These are phyloP conservation scores for Tricholaema leucomelas DNA, from an alignment of 2,113 vertebrate genomes.

Conservation along the genomic window DNA sequence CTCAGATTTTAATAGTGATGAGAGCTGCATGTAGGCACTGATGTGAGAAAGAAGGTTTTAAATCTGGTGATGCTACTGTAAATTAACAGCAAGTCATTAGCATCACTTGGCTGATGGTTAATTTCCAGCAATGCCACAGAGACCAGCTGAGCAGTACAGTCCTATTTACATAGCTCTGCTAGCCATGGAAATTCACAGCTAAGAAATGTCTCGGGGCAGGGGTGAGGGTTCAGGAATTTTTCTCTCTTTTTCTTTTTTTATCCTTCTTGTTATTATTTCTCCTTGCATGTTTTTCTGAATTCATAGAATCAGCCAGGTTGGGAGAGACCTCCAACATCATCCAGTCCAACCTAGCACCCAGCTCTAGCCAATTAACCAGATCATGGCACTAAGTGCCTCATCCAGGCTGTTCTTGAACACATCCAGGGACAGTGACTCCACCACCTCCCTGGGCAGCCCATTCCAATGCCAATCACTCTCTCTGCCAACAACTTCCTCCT, in stretches of 20 bases:
- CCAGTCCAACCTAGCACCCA: no score
- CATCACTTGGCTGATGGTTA: neutral
- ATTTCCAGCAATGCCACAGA: neutral
- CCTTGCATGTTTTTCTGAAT: neutral
- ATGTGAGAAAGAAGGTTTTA: neutral
- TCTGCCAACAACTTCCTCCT: no score
- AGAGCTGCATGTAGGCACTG: neutral
- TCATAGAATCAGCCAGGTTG: no score
- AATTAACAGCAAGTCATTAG: slow-evolving; percentile 24
- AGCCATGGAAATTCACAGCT: neutral
- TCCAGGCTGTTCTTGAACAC: no score
- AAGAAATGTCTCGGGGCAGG: neutral
- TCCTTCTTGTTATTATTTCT: no score
- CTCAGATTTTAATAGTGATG: neutral
- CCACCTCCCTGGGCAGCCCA: no score
- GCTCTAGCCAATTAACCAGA: no score
- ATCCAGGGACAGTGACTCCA: no score
- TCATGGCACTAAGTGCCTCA: no score
- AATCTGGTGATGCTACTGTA: neutral
- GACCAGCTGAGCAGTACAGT: neutral
- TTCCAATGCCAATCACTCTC: no score
- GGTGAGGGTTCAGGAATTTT: no score
- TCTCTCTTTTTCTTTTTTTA: neutral
- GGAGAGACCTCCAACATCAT: no score
- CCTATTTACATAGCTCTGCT: neutral